These are phyloP conservation scores for Sesia apiformis DNA, from an alignment of 2,888 invertebrate genomes.

Conservation along the genomic window DNA sequence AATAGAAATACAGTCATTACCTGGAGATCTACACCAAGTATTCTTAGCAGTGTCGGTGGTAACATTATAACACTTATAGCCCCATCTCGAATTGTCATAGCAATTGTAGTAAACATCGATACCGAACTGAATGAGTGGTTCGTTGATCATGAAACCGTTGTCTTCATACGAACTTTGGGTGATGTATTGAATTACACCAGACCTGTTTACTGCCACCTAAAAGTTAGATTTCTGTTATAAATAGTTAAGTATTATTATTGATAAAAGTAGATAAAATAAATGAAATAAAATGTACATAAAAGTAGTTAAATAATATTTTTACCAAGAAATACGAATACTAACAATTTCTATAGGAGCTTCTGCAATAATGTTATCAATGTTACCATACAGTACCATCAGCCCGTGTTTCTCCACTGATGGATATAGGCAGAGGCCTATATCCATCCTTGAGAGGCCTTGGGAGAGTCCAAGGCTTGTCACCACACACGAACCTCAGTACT, in stretches of 20 bases:
- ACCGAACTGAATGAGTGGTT: slow-evolving; percentile 30
- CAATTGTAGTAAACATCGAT: slow-evolving; percentile 30
- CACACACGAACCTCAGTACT: too few species aligned
- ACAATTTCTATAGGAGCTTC: too few species aligned
- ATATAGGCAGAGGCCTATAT: too few species aligned
- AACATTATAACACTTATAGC: slow-evolving; percentile 28
- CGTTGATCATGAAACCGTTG: slow-evolving; percentile 64
- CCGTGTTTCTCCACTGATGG: too few species aligned
- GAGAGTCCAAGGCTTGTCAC: too few species aligned
- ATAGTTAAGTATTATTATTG: too few species aligned
- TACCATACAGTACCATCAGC: too few species aligned
- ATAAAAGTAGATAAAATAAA: background rate
- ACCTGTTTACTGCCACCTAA: slow-evolving; percentile 59
- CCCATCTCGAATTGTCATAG: slow-evolving; percentile 62
- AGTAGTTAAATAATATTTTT: too few species aligned
- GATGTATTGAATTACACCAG: slow-evolving; percentile 77
- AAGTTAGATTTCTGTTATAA: background rate
- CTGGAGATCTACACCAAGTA: slow-evolving; percentile 9
- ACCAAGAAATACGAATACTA: too few species aligned
- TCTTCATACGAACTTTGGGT: slow-evolving; percentile 62
- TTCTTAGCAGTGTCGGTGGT: slow-evolving; percentile 10
- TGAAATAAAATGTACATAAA: too few species aligned
- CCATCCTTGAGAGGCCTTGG: too few species aligned
- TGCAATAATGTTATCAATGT: too few species aligned
- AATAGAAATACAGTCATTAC: slow-evolving; percentile 1